phyloP scores from a whole-genome alignment of 2,113 vertebrate species.

The Myiozetetes cayanensis region DNA sequence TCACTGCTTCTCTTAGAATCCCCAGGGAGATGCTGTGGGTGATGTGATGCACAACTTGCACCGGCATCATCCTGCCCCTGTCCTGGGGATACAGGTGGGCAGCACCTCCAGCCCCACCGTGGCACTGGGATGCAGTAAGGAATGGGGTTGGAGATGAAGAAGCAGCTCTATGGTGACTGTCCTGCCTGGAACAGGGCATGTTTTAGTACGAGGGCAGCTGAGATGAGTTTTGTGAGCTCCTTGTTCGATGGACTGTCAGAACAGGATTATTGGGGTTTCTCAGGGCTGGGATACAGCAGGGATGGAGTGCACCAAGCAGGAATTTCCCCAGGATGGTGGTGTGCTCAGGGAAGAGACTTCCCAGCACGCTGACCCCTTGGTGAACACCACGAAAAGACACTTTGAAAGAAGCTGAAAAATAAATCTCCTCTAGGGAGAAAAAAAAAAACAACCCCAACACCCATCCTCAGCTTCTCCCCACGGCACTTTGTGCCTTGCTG shows the following conservation, averaged over 20 bases:
- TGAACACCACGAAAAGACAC: fast-evolving
- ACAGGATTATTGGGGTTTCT: not conserved
- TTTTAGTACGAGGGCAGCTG: not conserved
- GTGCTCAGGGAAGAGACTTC: not conserved
- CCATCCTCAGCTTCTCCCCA: not conserved
- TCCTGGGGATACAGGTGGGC: not conserved
- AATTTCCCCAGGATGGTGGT: fast-evolving
- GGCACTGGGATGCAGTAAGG: not conserved
- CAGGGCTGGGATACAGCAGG: not conserved
- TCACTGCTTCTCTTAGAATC: not conserved
- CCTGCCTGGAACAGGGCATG: not conserved
- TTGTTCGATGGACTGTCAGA: not conserved
- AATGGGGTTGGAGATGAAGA: not conserved
- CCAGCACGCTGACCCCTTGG: fast-evolving
- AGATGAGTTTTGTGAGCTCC: not conserved
- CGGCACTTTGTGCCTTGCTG: not conserved
- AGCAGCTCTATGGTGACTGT: not conserved
- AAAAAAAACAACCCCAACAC: not conserved
- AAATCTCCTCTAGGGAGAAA: not conserved
- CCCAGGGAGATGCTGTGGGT: fast-evolving
- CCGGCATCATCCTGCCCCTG: fast-evolving
- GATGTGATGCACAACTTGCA: fast-evolving
- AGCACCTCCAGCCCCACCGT: fast-evolving
- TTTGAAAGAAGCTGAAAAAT: not conserved
- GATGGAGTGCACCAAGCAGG: not conserved